phyloP scores from a whole-genome alignment of 2,888 invertebrate species.

The Cremastinae sp. region DNA sequence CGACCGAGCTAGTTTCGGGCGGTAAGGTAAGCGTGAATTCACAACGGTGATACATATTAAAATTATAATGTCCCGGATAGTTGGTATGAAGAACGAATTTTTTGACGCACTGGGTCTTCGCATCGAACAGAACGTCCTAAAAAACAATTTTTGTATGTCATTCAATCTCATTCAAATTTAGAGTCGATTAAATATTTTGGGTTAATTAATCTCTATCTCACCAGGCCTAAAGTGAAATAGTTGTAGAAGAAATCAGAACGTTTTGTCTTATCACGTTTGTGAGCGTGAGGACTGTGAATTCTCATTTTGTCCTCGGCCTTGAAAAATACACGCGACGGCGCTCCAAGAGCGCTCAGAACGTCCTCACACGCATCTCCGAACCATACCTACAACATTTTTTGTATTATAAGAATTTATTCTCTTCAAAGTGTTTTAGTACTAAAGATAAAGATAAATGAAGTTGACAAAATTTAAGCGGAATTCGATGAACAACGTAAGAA shows the following conservation, averaged over 20 bases:
- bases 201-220: slow-evolving; percentile 80
- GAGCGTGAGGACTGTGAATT: slow-evolving; percentile 94
- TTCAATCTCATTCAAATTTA: background rate
- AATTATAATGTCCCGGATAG: slow-evolving; percentile 99
- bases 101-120: slow-evolving; percentile 95
- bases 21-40: slow-evolving; percentile 92
- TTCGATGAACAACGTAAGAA: no score
- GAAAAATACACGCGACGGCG: slow-evolving; percentile 95
- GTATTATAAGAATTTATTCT: no score
- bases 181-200: background rate
- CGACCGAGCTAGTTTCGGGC: slow-evolving; percentile 83
- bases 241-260: slow-evolving; percentile 99
- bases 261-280: slow-evolving; percentile 88
- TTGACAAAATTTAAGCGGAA: background rate
- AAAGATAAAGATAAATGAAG: background rate
- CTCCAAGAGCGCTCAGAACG: slow-evolving; percentile 93
- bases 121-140: slow-evolving; percentile 98
- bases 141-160: slow-evolving; percentile 65
- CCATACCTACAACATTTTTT: slow-evolving; percentile 85
- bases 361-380: slow-evolving; percentile 95
- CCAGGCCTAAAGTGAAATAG: slow-evolving; percentile 97
- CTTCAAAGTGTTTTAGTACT: no score
- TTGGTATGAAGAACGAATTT: slow-evolving; percentile 99
- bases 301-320: slow-evolving; percentile 99
- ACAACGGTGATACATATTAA: slow-evolving; percentile 98